These are phyloP conservation scores for Papilio glaucus DNA, from an alignment of 1,140 invertebrate species.

Conservation along the genomic window DNA sequence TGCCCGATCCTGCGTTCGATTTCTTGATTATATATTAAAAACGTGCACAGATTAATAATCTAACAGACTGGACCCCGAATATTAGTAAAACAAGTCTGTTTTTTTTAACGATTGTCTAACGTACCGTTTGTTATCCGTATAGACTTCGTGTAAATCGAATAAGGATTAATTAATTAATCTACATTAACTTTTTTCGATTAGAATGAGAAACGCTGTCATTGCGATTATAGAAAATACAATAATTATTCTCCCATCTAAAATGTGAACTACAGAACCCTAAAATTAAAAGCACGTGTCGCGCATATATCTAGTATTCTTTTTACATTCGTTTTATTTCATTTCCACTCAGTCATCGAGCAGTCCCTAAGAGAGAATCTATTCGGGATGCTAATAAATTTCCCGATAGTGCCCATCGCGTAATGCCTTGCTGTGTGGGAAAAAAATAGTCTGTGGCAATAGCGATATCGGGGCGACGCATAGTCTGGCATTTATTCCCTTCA, in stretches of 20 bases:
- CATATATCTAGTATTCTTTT: constrained; percentile 10
- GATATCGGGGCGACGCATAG: constrained; percentile 18
- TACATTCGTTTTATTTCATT: constrained; percentile 31
- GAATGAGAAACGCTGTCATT: neutral
- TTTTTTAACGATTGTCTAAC: too few relatives aligned
- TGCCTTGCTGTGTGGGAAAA: constrained; percentile 27
- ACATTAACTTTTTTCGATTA: too few relatives aligned
- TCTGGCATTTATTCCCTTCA: constrained; percentile 30
- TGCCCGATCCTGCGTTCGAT: too few relatives aligned
- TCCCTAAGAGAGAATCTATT: constrained; percentile 30
- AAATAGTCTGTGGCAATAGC: constrained; percentile 18
- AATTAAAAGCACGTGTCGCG: neutral
- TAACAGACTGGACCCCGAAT: too few relatives aligned
- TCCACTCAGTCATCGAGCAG: constrained; percentile 30
- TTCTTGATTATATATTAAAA: too few relatives aligned
- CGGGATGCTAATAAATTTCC: constrained; percentile 31
- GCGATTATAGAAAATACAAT: neutral
- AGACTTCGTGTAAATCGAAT: too few relatives aligned
- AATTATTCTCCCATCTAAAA: neutral
- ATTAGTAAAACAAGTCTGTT: too few relatives aligned
- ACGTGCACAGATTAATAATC: too few relatives aligned
- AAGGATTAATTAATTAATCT: too few relatives aligned
- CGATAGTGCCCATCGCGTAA: constrained; percentile 30
- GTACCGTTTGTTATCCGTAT: too few relatives aligned
- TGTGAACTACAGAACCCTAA: neutral